These are phyloP conservation scores for Ailuropoda melanoleuca DNA, from an alignment of 2,113 vertebrate species.

Conservation along the genomic window DNA sequence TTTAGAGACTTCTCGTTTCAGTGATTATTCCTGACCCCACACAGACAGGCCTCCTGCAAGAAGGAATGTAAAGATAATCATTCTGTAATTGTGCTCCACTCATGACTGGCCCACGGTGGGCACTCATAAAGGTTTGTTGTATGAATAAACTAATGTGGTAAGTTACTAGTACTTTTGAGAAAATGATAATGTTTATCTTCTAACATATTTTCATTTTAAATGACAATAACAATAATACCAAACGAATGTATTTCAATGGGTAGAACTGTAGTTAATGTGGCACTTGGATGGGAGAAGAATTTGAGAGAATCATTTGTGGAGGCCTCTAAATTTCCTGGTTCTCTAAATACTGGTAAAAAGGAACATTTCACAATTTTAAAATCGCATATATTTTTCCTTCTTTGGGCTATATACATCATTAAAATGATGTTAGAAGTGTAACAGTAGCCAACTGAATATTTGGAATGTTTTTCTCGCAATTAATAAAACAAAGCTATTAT, in stretches of 20 bases:
- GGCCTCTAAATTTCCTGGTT: not conserved
- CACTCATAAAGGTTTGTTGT: not conserved
- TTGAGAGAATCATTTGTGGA: not conserved
- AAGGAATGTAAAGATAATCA: not conserved
- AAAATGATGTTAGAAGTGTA: not conserved
- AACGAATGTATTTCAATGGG: not conserved
- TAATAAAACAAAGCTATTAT: not conserved
- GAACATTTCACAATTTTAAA: not conserved
- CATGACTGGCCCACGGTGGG: not conserved
- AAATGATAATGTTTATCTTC: not conserved
- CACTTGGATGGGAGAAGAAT: not conserved
- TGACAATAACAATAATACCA: not conserved
- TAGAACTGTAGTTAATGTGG: not conserved
- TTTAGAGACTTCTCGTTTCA: not conserved
- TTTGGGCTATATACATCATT: not conserved
- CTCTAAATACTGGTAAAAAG: not conserved
- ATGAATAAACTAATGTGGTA: not conserved
- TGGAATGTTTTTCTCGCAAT: not conserved
- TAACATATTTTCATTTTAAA: not conserved
- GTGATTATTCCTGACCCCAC: not conserved
- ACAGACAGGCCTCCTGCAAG: no score
- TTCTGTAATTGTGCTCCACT: not conserved
- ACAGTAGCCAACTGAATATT: not conserved
- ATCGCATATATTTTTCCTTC: not conserved
- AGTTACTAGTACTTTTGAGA: not conserved